Evolutionary conservation across 2,888 invertebrate species (phyloP), one percentile per base, ranked within the genome.

Genomic region (Sphinx pinastri): DNA sequence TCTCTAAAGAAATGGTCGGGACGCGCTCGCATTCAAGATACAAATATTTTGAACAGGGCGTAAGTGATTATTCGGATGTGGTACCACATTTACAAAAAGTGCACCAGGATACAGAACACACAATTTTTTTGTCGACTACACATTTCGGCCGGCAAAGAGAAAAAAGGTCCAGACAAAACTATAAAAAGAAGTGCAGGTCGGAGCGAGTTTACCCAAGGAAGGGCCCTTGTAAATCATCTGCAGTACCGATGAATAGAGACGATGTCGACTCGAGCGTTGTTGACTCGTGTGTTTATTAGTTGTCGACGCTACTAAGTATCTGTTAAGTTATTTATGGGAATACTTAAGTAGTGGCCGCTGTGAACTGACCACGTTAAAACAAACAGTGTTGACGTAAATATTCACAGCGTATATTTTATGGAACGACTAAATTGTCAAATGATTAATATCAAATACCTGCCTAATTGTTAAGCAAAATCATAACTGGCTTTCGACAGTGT

Each of bases 61-160:
- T 92, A 92, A 94, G 88, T 92, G 91, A 93, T 93, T 92, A 92
- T 93, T 92, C 93, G 93, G 94, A 93, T 93, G 92, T 92, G 92
- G 93, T 92, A 91, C 91, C 87, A 89, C 85, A 89, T 89, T 86
- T 84, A 91, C 86, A 92, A 93, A 93, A 93, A 93, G 88, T 88
- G 88, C 87, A 87, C 88, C 92, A 92, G 93, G 92, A 92, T 92
- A 90, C 92, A 90, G 91, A 91, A 89, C 86, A 89, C 87, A 88
- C 81, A 79, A 77, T 82, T 90, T 92, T 93, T 93, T 93, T 93
- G 91, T 91, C 77, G 81, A 82, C 85, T 86, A 87, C 88, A 90
- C 88, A 89, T 91, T 88, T 90, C 84, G 88, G 88, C 87, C 92
- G 90, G 89, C 89, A 91, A 88, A 90, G 88, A 82, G 88, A 89